A percentile compares a stretch with the other conserved stretches of the same genome.
Evolutionary conservation across 2,797 vertebrate species (phyloP).

Genomic region (Hippopotamyrus pictus): DNA sequence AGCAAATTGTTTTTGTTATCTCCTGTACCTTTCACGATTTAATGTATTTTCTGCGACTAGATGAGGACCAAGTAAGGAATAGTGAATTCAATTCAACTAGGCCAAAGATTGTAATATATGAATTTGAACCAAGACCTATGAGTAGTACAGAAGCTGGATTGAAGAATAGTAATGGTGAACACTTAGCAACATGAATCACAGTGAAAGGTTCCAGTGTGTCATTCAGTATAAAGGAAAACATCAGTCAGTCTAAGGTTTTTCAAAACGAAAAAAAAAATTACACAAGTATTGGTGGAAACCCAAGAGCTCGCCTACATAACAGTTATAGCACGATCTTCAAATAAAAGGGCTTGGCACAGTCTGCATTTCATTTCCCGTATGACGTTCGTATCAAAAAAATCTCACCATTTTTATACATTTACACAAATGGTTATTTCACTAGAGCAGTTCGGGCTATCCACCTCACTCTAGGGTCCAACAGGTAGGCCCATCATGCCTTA

Average conservation of each 20-base stretch:
- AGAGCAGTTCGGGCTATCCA: neutral
- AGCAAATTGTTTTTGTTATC: slow-evolving; percentile 24
- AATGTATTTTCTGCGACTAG: slow-evolving; percentile 1
- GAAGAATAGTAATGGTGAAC: neutral
- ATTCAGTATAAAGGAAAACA: neutral
- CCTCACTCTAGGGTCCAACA: neutral
- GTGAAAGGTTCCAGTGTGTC: neutral
- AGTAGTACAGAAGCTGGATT: neutral
- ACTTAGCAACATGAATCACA: neutral
- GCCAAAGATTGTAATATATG: neutral
- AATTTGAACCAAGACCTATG: neutral
- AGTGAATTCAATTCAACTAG: neutral
- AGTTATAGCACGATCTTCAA: neutral
- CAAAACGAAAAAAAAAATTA: slow-evolving; percentile 1
- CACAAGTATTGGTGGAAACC: neutral
- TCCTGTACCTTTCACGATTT: slow-evolving; percentile 4
- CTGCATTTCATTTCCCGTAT: neutral
- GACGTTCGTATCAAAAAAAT: neutral
- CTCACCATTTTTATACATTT: neutral
- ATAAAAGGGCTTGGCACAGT: neutral
- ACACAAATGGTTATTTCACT: neutral
- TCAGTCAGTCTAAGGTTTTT: neutral
- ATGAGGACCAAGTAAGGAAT: neutral
- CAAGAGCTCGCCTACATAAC: neutral
- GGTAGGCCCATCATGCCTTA: neutral